Evolutionary conservation across 2,888 invertebrate genomes (phyloP).

Genomic region (Plemyria rubiginata): DNA sequence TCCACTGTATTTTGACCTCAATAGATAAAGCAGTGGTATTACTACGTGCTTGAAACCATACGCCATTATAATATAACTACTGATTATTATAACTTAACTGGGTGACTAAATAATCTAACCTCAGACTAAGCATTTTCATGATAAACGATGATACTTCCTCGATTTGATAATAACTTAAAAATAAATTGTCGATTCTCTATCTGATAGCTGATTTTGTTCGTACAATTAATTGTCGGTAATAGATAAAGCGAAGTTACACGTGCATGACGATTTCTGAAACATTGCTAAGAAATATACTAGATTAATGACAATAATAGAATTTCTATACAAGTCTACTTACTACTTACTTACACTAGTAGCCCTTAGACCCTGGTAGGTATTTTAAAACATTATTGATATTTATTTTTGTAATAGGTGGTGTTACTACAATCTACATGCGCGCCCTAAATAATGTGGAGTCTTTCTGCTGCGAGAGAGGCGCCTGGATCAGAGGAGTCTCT

Average conservation of each 20-base stretch:
- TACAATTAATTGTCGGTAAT: background rate
- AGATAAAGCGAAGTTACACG: background rate
- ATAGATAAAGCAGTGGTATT: background rate
- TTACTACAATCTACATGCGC: constrained; percentile 87
- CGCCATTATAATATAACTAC: background rate
- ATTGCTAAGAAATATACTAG: no score
- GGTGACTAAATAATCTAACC: constrained; percentile 11
- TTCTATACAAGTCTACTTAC: no score
- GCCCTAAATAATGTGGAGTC: constrained; percentile 88
- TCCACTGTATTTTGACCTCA: background rate
- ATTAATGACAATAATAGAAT: no score
- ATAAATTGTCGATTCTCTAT: background rate
- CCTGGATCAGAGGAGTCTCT: constrained; percentile 86
- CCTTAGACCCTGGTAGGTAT: no score
- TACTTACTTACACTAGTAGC: no score
- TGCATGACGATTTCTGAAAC: no score
- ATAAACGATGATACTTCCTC: constrained; percentile 7
- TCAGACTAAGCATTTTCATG: constrained; percentile 19
- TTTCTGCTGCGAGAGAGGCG: constrained; percentile 85
- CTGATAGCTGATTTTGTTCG: background rate
- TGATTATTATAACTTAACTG: constrained; percentile 9
- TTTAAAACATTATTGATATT: background rate
- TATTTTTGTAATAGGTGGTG: constrained; percentile 71
- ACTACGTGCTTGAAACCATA: constrained; percentile 12
- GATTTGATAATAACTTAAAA: constrained; percentile 1